Conservation (phyloP, 2,888 invertebrate species). For the Diarsia brunnea region DNA sequence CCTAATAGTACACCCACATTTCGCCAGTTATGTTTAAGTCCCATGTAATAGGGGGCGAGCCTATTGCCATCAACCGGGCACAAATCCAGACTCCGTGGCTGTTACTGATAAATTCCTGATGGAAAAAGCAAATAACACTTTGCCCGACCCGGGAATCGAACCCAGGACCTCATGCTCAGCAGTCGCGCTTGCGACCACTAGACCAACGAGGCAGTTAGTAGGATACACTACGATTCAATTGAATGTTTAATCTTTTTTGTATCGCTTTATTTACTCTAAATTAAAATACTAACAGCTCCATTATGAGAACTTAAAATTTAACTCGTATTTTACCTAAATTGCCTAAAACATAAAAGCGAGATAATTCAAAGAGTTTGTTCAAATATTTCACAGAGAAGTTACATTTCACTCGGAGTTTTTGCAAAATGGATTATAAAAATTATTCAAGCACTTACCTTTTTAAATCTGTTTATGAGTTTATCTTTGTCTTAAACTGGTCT, state of each 20-base stretch:
- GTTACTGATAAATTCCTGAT: no score
- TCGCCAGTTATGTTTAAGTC: no score
- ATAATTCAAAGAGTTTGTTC: conserved; percentile 28
- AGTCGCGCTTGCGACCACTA: no score
- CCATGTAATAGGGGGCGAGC: no score
- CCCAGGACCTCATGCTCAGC: no score
- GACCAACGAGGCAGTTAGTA: no score
- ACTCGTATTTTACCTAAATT: conserved; percentile 25
- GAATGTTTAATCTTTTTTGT: not conserved
- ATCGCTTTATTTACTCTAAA: not conserved
- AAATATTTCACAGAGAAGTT: conserved; percentile 50
- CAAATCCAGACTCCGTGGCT: no score
- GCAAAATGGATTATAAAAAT: conserved; percentile 55
- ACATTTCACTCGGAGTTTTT: conserved; percentile 26
- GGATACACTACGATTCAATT: not conserved
- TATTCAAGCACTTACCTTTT: conserved; percentile 36
- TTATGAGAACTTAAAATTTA: not conserved
- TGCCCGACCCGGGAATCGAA: no score
- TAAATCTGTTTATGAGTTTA: conserved; percentile 60
- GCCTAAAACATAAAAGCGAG: conserved; percentile 42
- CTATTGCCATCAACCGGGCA: no score
- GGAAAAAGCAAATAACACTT: no score
- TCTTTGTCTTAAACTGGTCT: conserved; percentile 45
- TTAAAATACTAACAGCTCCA: conserved; percentile 13
- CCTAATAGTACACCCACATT: no score